Percentiles rank a stretch among this genome's conserved stretches.
Evolutionary conservation across 2,797 vertebrate genomes (phyloP).

Genomic region (Hippocampus kuda): DNA sequence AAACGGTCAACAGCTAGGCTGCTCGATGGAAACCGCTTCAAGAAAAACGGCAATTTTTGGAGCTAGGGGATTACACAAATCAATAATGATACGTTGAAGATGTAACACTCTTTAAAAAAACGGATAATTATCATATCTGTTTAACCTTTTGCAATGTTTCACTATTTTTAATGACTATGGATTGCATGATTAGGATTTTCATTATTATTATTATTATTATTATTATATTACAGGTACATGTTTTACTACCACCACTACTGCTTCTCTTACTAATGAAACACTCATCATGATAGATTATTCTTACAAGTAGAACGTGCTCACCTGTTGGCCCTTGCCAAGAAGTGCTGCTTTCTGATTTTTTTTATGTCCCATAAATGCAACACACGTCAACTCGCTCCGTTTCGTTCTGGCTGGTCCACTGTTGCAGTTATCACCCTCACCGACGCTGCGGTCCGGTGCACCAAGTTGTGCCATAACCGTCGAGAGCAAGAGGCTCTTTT

Average conservation of each 20-base stretch:
- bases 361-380: conserved; percentile 31
- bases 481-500: conserved; percentile 44
- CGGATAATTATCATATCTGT: not conserved
- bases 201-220: not conserved
- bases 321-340: conserved; percentile 42
- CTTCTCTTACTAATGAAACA: too few relatives aligned
- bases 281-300: not conserved
- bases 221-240: too few relatives aligned
- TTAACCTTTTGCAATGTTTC: not conserved
- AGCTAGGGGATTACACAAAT: conserved; percentile 45
- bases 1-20: conserved; percentile 39
- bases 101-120: not conserved
- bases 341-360: conserved; percentile 13
- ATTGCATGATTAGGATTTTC: not conserved
- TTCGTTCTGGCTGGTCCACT: conserved; percentile 10
- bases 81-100: conserved; percentile 37
- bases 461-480: conserved; percentile 49
- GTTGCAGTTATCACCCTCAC: not conserved
- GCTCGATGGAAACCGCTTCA: conserved; percentile 63
- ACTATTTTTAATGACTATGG: not conserved
- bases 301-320: not conserved
- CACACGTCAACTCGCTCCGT: conserved; percentile 13
- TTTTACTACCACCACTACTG: too few relatives aligned
- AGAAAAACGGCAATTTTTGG: conserved; percentile 56
- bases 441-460: conserved; percentile 25